Evolutionary conservation across 2,797 vertebrate species (phyloP), one percentile per base, ranked within the genome.

Genomic region (Tolypeutes matacus): DNA sequence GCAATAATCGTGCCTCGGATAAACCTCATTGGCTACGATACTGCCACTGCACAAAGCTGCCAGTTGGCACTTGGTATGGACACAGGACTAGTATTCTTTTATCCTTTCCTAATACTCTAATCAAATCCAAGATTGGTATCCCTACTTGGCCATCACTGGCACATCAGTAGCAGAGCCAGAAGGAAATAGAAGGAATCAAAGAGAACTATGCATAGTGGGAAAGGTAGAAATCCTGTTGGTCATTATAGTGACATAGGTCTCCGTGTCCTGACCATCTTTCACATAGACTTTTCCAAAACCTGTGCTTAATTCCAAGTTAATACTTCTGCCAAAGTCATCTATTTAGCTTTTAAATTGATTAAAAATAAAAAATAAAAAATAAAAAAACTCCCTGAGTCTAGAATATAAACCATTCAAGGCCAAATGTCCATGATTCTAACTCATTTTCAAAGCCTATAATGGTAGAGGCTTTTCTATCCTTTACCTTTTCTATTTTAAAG

Each of bases 251-350:
- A n/a, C 70, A 31, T 2, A 80, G 72, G 20, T 49, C 62, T 67
- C 6, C 77, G 42, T 82, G 29, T 51, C 62, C 77, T 85, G 76
- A 27, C 36, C 76, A 83, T 82, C 67, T 86, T 91, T 93, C 77
- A 56, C 46, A 7, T 73, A 15, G 51, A 75, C 64, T 93, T 97
- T 96, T 92, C 67, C 67, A 96, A 96, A 90, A 83, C 67, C 72
- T 89, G 51, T 89, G 29, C 93, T 89, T 95, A 93, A 73, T 60
- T 91, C 39, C 73, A 76, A 75, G 34, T 51, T 78, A 85, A 92
- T 93, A 29, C 58, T 60, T 83, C 91, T 96, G n/a, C 64, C 70
- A 91, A 94, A 91, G 31, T 53, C n/a, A 64, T 81, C 69, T 93
- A 42, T 95, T 93, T 91, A 93, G 51, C 51, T 90, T 13, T 84